Evolutionary conservation across 2,113 vertebrate genomes (phyloP).

Genomic region (Nesoenas mayeri): DNA sequence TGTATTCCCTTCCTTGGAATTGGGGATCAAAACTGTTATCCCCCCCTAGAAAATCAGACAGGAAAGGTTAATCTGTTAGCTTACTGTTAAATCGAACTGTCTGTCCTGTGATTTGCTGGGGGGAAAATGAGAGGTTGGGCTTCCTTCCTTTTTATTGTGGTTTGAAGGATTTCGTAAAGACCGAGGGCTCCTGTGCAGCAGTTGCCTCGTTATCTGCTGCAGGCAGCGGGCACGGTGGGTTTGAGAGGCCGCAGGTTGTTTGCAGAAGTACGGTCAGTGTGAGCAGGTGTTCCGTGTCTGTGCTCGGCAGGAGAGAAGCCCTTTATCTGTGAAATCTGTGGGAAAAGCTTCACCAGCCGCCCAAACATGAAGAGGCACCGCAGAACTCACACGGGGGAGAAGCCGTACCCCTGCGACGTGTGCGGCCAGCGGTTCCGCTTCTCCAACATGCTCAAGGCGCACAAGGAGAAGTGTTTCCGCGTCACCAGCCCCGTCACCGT

Average conservation of each 20-base stretch:
- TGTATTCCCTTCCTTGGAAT: not conserved
- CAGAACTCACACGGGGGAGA: slow-evolving; percentile 95
- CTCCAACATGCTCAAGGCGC: slow-evolving; percentile 99
- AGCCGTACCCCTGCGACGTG: slow-evolving; percentile 96
- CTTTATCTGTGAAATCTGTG: slow-evolving; percentile 98
- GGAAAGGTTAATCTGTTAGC: not conserved
- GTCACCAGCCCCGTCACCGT: slow-evolving; percentile 91
- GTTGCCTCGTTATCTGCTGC: not conserved
- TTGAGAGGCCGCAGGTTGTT: not conserved
- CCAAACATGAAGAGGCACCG: slow-evolving; percentile 98
- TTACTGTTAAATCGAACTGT: not conserved
- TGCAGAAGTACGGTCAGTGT: not conserved
- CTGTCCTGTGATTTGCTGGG: not conserved
- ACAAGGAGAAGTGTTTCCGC: slow-evolving; percentile 97
- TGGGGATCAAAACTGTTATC: not conserved
- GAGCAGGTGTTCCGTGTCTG: not conserved
- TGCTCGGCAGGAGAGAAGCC: slow-evolving; percentile 91
- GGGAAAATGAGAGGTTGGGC: not conserved
- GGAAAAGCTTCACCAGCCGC: slow-evolving; percentile 98
- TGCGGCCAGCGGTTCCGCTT: slow-evolving; percentile 97
- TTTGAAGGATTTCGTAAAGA: not conserved
- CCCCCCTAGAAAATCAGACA: not conserved
- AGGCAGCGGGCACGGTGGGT: not conserved
- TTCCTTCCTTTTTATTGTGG: not conserved
- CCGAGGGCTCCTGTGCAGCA: not conserved